phyloP scores from a whole-genome alignment of 2,888 invertebrate species.

The Drosophila austrosaltans region DNA sequence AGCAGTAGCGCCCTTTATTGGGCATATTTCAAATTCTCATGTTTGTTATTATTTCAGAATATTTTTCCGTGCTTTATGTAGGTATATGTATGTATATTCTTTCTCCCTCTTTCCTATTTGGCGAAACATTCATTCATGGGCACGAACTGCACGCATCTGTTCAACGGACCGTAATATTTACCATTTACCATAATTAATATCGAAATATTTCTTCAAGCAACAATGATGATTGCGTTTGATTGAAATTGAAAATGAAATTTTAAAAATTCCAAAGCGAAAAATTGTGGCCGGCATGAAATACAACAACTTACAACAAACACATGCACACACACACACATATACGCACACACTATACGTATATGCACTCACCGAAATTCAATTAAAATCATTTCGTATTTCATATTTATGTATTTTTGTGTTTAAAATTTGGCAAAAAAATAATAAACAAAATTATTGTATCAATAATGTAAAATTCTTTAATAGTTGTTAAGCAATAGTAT shows the following conservation, averaged over 20 bases:
- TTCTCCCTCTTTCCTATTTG: constrained; percentile 28
- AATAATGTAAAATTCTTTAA: too few relatives aligned
- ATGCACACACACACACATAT: not conserved
- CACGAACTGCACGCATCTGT: constrained; percentile 69
- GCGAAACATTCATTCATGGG: constrained; percentile 67
- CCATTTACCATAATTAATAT: constrained; percentile 33
- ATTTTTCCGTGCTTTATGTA: constrained; percentile 40
- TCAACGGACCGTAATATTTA: constrained; percentile 49
- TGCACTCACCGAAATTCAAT: too few relatives aligned
- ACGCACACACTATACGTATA: too few relatives aligned
- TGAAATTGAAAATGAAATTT: constrained; percentile 20
- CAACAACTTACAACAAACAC: constrained; percentile 3
- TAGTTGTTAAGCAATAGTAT: too few relatives aligned
- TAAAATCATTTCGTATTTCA: too few relatives aligned
- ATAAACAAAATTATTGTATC: too few relatives aligned
- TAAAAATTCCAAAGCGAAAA: constrained; percentile 10
- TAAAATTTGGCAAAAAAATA: too few relatives aligned
- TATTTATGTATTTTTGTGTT: too few relatives aligned
- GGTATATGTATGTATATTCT: not conserved
- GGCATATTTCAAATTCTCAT: constrained; percentile 45
- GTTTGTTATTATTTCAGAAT: constrained; percentile 55
- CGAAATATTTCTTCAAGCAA: constrained; percentile 39
- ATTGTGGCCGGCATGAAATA: constrained; percentile 2
- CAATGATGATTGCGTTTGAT: constrained; percentile 12
- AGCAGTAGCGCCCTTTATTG: constrained; percentile 55